Evolutionary conservation across 2,113 vertebrate genomes (phyloP).

Genomic region (Alouatta palliata): DNA sequence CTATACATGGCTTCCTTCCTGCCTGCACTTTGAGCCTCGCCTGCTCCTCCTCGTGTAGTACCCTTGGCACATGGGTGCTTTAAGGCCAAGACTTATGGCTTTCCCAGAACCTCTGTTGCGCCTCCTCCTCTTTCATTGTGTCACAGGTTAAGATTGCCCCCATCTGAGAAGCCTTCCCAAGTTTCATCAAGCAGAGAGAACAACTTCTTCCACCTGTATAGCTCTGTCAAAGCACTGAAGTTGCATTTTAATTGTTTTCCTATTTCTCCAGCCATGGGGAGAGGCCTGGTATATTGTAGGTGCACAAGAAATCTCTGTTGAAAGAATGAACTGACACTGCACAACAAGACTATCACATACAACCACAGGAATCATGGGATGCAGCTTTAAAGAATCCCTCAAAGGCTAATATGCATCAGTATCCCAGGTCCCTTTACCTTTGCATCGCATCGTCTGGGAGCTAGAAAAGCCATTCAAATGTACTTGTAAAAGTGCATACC

Average conservation of each 20-base stretch:
- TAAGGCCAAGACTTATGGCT: background rate
- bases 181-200: background rate
- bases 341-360: background rate
- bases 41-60: background rate
- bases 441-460: background rate
- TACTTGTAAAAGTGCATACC: background rate
- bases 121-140: background rate
- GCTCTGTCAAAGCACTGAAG: background rate
- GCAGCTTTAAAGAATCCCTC: background rate
- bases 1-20: background rate
- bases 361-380: background rate
- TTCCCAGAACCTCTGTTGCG: background rate
- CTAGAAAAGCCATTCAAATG: constrained; percentile 11
- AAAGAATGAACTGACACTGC: background rate
- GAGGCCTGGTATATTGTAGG: background rate
- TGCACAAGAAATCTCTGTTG: background rate
- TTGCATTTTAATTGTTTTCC: background rate
- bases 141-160: background rate
- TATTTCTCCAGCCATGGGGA: background rate
- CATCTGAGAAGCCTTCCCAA: background rate
- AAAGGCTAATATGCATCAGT: background rate
- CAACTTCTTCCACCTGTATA: background rate
- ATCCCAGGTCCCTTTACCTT: background rate
- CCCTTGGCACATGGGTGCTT: background rate
- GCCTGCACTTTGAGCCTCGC: background rate